Evolutionary conservation across 2,888 invertebrate genomes (phyloP).

Genomic region (Eulithis testata): DNA sequence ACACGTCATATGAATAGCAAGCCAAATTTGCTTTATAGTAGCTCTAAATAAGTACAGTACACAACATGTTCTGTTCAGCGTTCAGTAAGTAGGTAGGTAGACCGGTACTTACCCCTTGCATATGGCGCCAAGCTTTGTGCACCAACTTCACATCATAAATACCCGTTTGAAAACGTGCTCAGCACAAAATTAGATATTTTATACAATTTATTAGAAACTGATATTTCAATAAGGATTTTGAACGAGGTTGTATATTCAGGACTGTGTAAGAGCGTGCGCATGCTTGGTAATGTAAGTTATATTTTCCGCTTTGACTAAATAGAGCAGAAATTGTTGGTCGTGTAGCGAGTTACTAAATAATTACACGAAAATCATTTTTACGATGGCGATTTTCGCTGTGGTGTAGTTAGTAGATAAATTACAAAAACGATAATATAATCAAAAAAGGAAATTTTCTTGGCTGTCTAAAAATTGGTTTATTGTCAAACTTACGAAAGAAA

Average conservation of each 20-base stretch:
- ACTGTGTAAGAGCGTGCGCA: conserved; percentile 10
- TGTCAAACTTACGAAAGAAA: conserved; percentile 29
- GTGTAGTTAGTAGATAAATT: no score
- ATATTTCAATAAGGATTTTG: conserved; percentile 31
- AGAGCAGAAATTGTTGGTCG: no score
- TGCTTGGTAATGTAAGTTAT: not conserved
- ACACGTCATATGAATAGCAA: conserved; percentile 8
- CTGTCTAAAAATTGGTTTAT: conserved; percentile 7
- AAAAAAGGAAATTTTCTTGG: conserved; percentile 3
- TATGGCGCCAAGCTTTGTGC: conserved; percentile 47
- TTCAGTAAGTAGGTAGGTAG: conserved; percentile 6
- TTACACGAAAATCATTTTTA: no score
- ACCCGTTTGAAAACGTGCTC: conserved; percentile 45
- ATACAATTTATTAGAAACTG: conserved; percentile 24
- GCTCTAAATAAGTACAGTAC: conserved; percentile 16
- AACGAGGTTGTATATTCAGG: conserved; percentile 14
- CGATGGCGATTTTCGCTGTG: no score
- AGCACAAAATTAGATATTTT: conserved; percentile 34
- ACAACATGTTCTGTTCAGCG: conserved; percentile 21
- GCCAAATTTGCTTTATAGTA: conserved; percentile 6
- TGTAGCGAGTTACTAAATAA: no score
- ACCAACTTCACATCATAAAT: conserved; percentile 56
- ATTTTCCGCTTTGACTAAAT: no score
- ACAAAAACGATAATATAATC: no score
- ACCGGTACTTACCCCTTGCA: conserved; percentile 30